These are phyloP conservation scores for Platygyra sinensis DNA, from an alignment of 64 coral and sea anemone species.

Conservation along the genomic window DNA sequence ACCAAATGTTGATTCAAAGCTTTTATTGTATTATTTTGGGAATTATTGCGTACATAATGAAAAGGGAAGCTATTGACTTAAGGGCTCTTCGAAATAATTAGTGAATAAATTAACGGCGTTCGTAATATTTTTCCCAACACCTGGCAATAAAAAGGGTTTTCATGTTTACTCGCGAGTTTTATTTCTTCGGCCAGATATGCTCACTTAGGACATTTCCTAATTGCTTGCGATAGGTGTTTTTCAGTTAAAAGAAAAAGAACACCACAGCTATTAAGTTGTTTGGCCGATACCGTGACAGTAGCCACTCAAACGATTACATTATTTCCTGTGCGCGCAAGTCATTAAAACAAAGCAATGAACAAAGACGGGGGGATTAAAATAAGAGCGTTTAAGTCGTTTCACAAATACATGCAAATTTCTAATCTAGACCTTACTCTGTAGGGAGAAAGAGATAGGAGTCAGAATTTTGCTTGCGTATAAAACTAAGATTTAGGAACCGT, in stretches of 20 bases:
- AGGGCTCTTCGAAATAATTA: neutral
- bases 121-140: neutral
- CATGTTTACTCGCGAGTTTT: neutral
- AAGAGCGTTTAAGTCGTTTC: neutral
- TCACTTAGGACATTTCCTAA: neutral
- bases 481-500: too few species aligned
- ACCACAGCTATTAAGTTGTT: neutral
- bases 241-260: neutral
- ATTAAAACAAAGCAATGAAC: neutral
- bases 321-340: neutral
- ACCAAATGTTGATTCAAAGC: too few species aligned
- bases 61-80: too few species aligned
- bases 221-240: neutral
- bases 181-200: neutral
- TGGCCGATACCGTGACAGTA: neutral
- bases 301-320: neutral
- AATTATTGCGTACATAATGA: too few species aligned
- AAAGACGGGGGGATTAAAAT: neutral
- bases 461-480: neutral
- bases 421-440: neutral
- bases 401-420: neutral
- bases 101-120: neutral
- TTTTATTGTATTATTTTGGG: too few species aligned
- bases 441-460: neutral
- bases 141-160: neutral